Base-by-base conservation (phyloP, 2,113 vertebrate species). In the Scomber scombrus region DNA sequence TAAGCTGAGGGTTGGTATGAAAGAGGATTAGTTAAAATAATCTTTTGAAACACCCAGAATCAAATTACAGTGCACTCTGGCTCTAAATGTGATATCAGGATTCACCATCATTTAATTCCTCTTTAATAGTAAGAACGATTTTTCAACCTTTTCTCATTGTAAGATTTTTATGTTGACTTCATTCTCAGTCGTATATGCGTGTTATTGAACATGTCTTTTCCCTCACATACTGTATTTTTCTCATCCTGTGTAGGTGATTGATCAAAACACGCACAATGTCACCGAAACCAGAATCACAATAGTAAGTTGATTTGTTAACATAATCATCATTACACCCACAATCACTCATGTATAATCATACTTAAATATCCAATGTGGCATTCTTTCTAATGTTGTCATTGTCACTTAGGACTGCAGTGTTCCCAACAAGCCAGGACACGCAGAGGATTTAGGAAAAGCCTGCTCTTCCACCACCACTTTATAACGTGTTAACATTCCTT, bases 381-480 rank as follows among this genome's bases (percentile, higher is more conserved):
- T 90, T 84, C 78, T 81, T 87, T 64, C 5, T 57, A 19, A 45
- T 62, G 65, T 68, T 88, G 91, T 91, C 92, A 92, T 75, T 93
- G 93, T 94, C 91, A 85, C 87, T 75, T 26, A 26, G 63, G 77
- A 81, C 57, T 85, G 18, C 77, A 73, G 67, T 75, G 88, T 79
- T 78, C 67, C 71, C 12, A 31, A 79, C 93, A 80, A 60, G 95
- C 71, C 82, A 7, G n/a, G 79, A 85, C 95, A 56, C 58, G 95
- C 71, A 62, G 49, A 85, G 57, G 85, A 86, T 92, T 92, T 92
- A 83, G 72, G 91, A 93, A 93, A 91, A 91, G 81, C 92, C 90
- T 86, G 93, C 91, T 91, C 61, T 81, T 80, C 91, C 78, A 91
- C 89, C 85, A 3, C 10, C 4, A 50, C 80, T 88, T 85, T 31